Conservation (phyloP, 2,113 vertebrate species). For the Pseudorectes ferrugineus region DNA sequence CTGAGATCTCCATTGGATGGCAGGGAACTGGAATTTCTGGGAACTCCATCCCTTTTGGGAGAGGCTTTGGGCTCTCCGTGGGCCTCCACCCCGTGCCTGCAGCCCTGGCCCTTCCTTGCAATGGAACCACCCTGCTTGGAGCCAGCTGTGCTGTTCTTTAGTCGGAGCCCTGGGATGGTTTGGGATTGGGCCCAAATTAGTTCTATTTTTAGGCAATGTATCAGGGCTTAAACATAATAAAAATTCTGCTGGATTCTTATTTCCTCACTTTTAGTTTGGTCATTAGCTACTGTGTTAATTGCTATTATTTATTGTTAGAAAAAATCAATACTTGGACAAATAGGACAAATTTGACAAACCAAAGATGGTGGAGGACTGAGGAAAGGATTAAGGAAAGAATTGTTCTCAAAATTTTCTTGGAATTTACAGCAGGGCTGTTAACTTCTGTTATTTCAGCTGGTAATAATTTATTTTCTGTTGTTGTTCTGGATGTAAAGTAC, state of each 20-base stretch:
- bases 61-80: neutral
- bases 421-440: neutral
- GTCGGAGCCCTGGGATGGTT: neutral
- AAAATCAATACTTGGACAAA: neutral
- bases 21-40: neutral
- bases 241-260: neutral
- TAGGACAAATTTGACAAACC: neutral
- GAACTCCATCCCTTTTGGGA: neutral
- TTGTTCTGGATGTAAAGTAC: neutral
- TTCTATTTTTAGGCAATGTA: neutral
- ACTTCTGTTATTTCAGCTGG: neutral
- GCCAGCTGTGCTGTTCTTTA: neutral
- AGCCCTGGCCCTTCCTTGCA: neutral
- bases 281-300: neutral
- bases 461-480: neutral
- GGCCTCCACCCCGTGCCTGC: neutral
- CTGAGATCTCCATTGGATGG: neutral
- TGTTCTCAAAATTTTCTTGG: neutral
- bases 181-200: neutral
- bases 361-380: neutral
- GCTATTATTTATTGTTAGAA: neutral
- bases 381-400: neutral
- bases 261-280: neutral
- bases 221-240: neutral
- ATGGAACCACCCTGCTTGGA: neutral